Conservation (phyloP, 2,888 invertebrate genomes). For the Eudasyphora cyanicolor region DNA sequence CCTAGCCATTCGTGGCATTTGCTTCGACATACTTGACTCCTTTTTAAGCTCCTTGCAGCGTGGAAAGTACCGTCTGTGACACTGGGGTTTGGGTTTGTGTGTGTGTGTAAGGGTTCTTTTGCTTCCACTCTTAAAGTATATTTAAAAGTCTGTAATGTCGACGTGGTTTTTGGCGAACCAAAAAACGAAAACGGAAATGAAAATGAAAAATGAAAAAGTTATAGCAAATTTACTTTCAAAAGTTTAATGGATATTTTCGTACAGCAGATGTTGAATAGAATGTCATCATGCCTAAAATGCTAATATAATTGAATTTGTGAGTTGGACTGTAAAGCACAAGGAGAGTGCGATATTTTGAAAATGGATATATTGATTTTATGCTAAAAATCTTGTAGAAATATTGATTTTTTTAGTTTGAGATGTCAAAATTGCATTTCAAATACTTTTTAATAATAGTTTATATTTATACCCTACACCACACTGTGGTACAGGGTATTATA, state of each 20-base stretch:
- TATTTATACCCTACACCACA: too few relatives aligned
- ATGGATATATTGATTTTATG: too few relatives aligned
- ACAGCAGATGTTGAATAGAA: not conserved
- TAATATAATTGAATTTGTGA: not conserved
- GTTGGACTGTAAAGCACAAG: not conserved
- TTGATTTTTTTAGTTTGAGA: too few relatives aligned
- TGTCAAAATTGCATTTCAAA: too few relatives aligned
- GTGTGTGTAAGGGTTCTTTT: not conserved
- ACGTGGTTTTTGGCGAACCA: slow-evolving; percentile 4
- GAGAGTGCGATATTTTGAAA: too few relatives aligned
- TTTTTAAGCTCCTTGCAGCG: not conserved
- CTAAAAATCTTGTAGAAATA: too few relatives aligned
- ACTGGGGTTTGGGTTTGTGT: not conserved
- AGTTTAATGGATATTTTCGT: slow-evolving; percentile 15
- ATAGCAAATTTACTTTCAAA: slow-evolving; percentile 13
- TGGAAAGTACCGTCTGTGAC: not conserved
- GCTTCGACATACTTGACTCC: not conserved
- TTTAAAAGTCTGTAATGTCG: slow-evolving; percentile 27
- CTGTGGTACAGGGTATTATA: too few relatives aligned
- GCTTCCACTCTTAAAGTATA: slow-evolving; percentile 5
- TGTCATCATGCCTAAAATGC: not conserved
- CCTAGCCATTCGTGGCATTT: not conserved
- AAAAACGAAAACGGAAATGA: slow-evolving; percentile 5
- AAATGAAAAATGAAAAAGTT: not conserved
- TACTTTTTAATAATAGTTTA: too few relatives aligned